Evolutionary conservation across 2,113 vertebrate species (phyloP), one percentile per base, ranked within the genome.

Genomic region (Syrmaticus mikado): DNA sequence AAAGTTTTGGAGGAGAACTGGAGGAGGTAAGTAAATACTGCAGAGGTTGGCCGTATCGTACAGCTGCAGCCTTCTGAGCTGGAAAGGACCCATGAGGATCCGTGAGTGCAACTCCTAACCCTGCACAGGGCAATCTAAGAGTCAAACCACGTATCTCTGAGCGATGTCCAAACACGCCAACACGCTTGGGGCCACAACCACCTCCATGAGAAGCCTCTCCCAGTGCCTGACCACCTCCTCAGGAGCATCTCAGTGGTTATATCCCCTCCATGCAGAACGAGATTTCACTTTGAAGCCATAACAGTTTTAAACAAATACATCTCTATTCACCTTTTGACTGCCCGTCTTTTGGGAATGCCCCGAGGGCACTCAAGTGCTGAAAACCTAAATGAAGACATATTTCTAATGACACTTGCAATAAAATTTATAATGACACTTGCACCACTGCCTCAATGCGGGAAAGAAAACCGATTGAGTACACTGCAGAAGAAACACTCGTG

Each of bases 391-490:
- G 9, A 30, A 86, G 62, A 22, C 11, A 17, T 14, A 43, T 11
- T 12, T 36, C 3, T 6, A 46, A 46, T 2, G 40, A 38, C 4
- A 4, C 38, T 10, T 17, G 1, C 18, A 1, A 1, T 48, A 60
- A 55, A 65, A 38, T n/a, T 53, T 53, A 17, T 6, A 41, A 46
- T 2, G 36, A 38, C 4, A 4, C 34, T 15, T 8, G 1, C 43
- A 24, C 14, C 13, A 6, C 25, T 13, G 65, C 48, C 52, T 36
- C 34, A 11, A 9, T 0, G 10, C 4, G 24, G 70, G n/a, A 28
- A 45, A 70, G 13, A 5, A 55, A 53, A 8, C 2, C 8, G 5
- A 52, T 7, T 6, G 5, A n/a, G 8, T 2, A 41, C 1, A 2
- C 8, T 3, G 1, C 1, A 3, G 41, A 58, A 40, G 34, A 43